phyloP scores from a whole-genome alignment of 2,888 invertebrate genomes.

The Julus scanicus region DNA sequence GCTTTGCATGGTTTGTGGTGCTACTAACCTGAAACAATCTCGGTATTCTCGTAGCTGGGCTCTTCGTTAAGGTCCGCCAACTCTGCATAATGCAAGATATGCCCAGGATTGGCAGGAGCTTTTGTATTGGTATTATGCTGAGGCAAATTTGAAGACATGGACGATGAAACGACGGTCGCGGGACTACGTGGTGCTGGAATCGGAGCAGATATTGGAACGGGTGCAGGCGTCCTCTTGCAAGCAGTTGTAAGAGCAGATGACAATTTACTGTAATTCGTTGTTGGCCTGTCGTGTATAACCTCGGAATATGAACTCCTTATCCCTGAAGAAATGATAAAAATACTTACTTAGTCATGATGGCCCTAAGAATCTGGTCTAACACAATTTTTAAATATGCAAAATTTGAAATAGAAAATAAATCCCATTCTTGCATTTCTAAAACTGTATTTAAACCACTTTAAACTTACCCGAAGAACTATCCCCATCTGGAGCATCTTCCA shows the following conservation, averaged over 20 bases:
- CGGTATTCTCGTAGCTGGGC: conserved; percentile 71
- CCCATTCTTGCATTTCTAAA: neutral
- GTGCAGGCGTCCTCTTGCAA: conserved; percentile 59
- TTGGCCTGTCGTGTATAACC: conserved; percentile 57
- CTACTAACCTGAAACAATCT: conserved; percentile 64
- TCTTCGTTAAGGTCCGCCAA: conserved; percentile 65
- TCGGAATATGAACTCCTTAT: conserved; percentile 60
- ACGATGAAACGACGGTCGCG: conserved; percentile 58
- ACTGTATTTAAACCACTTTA: neutral
- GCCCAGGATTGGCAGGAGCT: conserved; percentile 58
- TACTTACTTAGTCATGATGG: no score
- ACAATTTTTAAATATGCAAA: no score
- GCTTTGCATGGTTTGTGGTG: neutral
- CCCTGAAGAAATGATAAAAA: conserved; percentile 56
- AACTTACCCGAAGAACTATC: conserved; percentile 42
- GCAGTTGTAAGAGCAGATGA: conserved; percentile 61
- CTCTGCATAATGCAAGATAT: conserved; percentile 64
- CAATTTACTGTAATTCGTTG: conserved; percentile 49
- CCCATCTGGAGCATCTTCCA: conserved; percentile 52
- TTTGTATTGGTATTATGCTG: conserved; percentile 60
- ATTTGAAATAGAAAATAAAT: no score
- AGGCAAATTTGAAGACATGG: conserved; percentile 59
- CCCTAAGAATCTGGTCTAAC: no score
- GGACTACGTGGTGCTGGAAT: conserved; percentile 60
- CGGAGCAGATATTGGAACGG: conserved; percentile 47